Percentiles rank a stretch among this genome's conserved stretches.
Evolutionary conservation across 1,140 invertebrate genomes (phyloP).

Genomic region (Diabrotica virgifera): DNA sequence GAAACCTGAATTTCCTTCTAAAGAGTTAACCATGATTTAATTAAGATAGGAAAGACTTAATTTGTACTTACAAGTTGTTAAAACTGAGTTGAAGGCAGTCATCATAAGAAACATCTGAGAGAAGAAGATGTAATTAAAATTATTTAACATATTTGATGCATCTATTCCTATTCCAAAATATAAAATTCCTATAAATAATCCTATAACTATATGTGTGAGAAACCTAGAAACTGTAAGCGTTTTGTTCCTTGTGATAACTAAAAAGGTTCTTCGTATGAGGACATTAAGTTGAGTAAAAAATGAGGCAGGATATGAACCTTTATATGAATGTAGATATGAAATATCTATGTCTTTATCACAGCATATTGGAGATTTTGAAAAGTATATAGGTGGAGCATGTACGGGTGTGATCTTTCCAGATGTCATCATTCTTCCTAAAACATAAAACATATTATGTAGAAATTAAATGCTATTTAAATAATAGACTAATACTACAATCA

Average conservation of each 20-base stretch:
- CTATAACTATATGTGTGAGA: constrained; percentile 71
- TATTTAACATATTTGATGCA: constrained; percentile 41
- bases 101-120: constrained; percentile 45
- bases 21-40: too few species aligned
- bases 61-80: constrained; percentile 78
- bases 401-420: constrained; percentile 51
- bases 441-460: too few species aligned
- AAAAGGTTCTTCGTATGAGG: constrained; percentile 61
- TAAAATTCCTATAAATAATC: constrained; percentile 73
- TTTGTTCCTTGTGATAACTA: constrained; percentile 57
- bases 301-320: constrained; percentile 55
- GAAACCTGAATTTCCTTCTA: too few species aligned
- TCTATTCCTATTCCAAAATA: constrained; percentile 73
- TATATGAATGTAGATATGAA: constrained; percentile 13
- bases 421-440: constrained; percentile 48
- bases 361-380: constrained; percentile 22
- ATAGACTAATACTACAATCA: too few species aligned
- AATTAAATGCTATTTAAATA: too few species aligned
- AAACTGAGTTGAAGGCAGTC: constrained; percentile 77
- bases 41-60: too few species aligned
- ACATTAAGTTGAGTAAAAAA: constrained; percentile 64
- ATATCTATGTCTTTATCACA: constrained; percentile 18
- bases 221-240: constrained; percentile 73
- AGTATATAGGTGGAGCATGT: constrained; percentile 41
- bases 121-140: constrained; percentile 45